A percentile compares a stretch with the other conserved stretches of the same genome.
Evolutionary conservation across 2,113 vertebrate genomes (phyloP).

Genomic region (Microcebus jonahi): DNA sequence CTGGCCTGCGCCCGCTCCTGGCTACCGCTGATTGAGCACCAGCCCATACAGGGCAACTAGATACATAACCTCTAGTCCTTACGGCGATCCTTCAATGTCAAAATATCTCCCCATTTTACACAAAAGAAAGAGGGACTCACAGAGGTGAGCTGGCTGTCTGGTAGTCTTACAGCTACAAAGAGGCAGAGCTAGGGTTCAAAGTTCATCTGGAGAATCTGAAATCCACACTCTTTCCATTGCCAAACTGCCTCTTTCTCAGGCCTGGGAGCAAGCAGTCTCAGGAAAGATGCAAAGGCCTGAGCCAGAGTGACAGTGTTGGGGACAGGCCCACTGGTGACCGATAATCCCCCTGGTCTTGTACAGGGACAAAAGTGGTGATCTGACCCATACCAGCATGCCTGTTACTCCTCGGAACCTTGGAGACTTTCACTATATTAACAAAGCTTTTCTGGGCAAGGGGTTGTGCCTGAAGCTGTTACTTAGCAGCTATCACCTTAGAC

Average conservation of each 20-base stretch:
- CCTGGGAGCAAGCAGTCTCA: neutral
- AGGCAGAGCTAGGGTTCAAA: neutral
- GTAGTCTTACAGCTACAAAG: neutral
- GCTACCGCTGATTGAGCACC: neutral
- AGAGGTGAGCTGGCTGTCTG: neutral
- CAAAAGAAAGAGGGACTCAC: neutral
- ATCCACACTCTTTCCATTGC: neutral
- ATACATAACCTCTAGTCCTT: neutral
- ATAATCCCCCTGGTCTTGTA: neutral
- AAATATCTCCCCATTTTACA: neutral
- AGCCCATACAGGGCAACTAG: neutral
- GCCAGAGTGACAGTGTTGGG: neutral
- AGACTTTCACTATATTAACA: neutral
- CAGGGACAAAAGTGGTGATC: neutral
- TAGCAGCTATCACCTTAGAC: neutral
- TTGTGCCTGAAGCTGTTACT: neutral
- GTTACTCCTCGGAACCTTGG: neutral
- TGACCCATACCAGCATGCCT: neutral
- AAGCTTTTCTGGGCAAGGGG: neutral
- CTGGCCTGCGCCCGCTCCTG: neutral
- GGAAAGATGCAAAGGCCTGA: neutral
- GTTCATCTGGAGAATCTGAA: neutral
- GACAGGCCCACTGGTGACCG: neutral
- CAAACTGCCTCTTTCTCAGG: neutral
- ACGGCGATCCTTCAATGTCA: neutral